Evolutionary conservation across 2,888 invertebrate species (phyloP).

Genomic region (Notodonta ziczac): DNA sequence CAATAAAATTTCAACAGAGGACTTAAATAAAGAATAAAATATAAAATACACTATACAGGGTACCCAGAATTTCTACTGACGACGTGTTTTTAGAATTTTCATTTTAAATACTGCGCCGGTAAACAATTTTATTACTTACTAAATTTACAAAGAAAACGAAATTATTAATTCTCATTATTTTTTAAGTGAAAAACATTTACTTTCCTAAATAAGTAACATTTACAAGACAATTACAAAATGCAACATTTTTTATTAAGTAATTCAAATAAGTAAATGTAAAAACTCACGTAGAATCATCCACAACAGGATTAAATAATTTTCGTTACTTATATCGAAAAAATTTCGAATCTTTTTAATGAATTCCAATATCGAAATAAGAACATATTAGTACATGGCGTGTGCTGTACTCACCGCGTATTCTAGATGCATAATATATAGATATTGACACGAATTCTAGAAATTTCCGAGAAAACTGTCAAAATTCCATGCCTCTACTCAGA

Average conservation of each 20-base stretch:
- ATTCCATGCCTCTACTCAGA: too few species aligned
- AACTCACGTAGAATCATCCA: background rate
- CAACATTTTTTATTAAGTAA: constrained; percentile 29
- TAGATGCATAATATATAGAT: too few species aligned
- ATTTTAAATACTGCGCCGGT: constrained; percentile 45
- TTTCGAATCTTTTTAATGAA: background rate
- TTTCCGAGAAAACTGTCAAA: too few species aligned
- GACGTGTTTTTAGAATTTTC: constrained; percentile 35
- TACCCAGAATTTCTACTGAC: constrained; percentile 31
- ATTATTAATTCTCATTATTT: constrained; percentile 15
- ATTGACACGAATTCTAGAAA: too few species aligned
- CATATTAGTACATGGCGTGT: background rate
- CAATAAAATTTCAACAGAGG: constrained; percentile 76
- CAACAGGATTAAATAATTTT: background rate
- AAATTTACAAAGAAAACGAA: constrained; percentile 51
- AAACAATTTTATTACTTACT: constrained; percentile 56
- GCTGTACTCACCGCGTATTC: too few species aligned
- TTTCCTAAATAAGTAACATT: constrained; percentile 38
- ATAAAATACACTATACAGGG: constrained; percentile 46
- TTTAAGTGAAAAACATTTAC: constrained; percentile 24
- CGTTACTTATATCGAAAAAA: background rate
- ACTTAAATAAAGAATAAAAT: constrained; percentile 45
- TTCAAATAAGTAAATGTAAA: background rate
- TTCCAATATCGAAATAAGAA: background rate
- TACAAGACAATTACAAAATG: constrained; percentile 37